Percentiles rank a stretch among this genome's conserved stretches.
Conservation (phyloP, 2,113 vertebrate genomes). For the Ceyx melanurus region DNA sequence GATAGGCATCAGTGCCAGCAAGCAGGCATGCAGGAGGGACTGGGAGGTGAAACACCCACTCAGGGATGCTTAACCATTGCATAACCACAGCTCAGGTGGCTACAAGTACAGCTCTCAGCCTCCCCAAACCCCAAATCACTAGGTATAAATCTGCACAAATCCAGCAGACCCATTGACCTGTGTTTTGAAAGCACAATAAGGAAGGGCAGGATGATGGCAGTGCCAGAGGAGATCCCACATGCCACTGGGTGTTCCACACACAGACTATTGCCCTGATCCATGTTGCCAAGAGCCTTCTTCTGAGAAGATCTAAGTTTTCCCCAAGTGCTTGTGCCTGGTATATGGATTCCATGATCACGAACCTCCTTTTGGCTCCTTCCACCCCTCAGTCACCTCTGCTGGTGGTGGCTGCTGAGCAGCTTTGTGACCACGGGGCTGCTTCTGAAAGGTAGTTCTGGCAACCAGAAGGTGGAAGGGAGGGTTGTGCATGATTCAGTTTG, state of each 20-base stretch:
- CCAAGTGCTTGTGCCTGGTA: not conserved
- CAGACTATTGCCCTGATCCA: rapidly evolving
- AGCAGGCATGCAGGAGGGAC: not conserved
- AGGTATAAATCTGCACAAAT: not conserved
- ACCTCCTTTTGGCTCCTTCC: not conserved
- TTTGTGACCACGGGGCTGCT: not conserved
- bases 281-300: not conserved
- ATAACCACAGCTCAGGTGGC: not conserved
- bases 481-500: not conserved
- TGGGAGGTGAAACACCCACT: not conserved
- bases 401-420: not conserved
- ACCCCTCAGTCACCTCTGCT: not conserved
- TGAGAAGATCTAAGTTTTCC: not conserved
- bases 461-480: not conserved
- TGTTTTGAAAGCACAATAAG: not conserved
- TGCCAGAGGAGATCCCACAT: not conserved
- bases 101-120: not conserved
- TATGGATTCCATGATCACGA: rapidly evolving
- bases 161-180: not conserved
- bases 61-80: not conserved
- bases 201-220: not conserved
- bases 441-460: not conserved
- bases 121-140: not conserved
- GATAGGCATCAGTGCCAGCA: constrained; percentile 12
- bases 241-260: not conserved